A percentile compares a stretch with the other conserved stretches of the same genome.
These are phyloP conservation scores for Neotoma lepida DNA, from an alignment of 2,113 vertebrate species.

Conservation along the genomic window DNA sequence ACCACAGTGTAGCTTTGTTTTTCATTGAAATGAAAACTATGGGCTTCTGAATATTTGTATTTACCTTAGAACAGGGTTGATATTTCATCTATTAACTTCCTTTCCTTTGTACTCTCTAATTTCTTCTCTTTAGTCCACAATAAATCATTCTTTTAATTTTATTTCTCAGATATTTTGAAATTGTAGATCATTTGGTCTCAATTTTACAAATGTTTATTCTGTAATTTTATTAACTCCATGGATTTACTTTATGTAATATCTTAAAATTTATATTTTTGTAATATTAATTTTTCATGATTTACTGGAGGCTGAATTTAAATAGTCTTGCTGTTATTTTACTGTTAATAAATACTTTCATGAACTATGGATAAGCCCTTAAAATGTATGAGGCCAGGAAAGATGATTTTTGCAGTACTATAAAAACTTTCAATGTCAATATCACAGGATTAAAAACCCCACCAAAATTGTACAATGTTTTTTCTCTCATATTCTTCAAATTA, in stretches of 20 bases:
- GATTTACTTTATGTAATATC: neutral
- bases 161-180: neutral
- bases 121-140: neutral
- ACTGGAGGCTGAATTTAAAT: neutral
- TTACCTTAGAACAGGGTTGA: neutral
- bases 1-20: neutral
- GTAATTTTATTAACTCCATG: neutral
- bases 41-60: neutral
- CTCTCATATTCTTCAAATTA: neutral
- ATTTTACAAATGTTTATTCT: neutral
- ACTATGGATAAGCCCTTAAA: neutral
- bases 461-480: neutral
- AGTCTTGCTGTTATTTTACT: neutral
- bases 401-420: neutral
- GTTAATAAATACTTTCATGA: neutral
- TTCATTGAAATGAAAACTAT: neutral
- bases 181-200: neutral
- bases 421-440: neutral
- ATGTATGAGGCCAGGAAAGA: neutral
- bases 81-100: neutral
- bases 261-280: neutral
- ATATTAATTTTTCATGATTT: neutral
- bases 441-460: neutral
- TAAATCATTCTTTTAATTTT: neutral
- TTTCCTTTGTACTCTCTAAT: neutral